phyloP scores from a whole-genome alignment of 2,113 vertebrate genomes.

The Otus sunia region DNA sequence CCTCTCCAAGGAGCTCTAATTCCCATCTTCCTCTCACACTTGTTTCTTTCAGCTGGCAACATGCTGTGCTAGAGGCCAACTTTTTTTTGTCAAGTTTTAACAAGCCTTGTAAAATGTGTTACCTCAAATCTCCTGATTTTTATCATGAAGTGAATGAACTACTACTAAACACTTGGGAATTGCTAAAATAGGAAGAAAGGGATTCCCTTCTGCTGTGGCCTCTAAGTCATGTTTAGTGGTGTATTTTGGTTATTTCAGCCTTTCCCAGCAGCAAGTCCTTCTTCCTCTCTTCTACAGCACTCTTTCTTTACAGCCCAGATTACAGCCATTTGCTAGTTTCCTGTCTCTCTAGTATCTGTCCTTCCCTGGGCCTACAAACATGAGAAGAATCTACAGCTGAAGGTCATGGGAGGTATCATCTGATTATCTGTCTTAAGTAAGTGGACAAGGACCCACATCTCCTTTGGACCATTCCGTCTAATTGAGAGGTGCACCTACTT shows the following conservation, averaged over 20 bases:
- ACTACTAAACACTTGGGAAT: not conserved
- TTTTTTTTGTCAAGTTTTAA: conserved; percentile 52
- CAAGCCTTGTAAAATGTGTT: conserved; percentile 56
- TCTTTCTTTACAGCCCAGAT: not conserved
- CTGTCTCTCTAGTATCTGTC: not conserved
- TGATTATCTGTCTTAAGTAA: no score
- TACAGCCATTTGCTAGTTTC: not conserved
- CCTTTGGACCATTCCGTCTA: no score
- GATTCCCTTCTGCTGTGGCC: not conserved
- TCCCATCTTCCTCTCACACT: conserved; percentile 51
- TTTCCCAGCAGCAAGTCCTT: not conserved
- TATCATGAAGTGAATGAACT: conserved; percentile 65
- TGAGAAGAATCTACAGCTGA: not conserved
- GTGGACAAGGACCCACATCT: no score
- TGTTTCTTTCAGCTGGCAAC: conserved; percentile 57
- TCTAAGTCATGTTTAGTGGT: not conserved
- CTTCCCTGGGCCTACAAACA: not conserved
- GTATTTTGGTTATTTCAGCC: not conserved
- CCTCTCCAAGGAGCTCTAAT: conserved; percentile 55
- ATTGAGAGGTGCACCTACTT: no score
- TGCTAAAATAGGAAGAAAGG: not conserved
- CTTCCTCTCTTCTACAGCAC: not conserved
- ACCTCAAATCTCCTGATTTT: conserved; percentile 63
- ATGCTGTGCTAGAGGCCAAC: conserved; percentile 37
- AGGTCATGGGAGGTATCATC: no score